A percentile compares a stretch with the other conserved stretches of the same genome.
Evolutionary conservation across 2,888 invertebrate species (phyloP).

Genomic region (Catocala sponsa): DNA sequence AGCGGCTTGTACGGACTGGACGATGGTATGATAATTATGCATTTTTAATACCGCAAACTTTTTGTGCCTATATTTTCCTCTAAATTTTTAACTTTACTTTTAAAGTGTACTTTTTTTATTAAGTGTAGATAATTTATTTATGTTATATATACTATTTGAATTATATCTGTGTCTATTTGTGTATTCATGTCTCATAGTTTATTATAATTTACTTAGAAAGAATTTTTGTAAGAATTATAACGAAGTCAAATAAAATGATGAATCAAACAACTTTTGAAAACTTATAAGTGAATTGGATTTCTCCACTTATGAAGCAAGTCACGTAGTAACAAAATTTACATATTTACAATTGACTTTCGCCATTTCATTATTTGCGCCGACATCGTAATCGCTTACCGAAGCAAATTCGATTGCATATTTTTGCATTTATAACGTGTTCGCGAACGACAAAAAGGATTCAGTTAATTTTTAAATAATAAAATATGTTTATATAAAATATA

Average conservation of each 20-base stretch:
- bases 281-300: constrained; percentile 2
- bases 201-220: no score
- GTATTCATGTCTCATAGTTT: no score
- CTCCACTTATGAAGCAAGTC: constrained; percentile 6
- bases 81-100: neutral
- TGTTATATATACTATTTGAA: no score
- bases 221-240: no score
- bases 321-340: constrained; percentile 19
- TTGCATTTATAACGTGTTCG: neutral
- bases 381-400: constrained; percentile 6
- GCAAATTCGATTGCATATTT: constrained; percentile 13
- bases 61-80: neutral
- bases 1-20: constrained; percentile 77
- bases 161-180: no score
- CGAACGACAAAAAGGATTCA: neutral
- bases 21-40: constrained; percentile 73
- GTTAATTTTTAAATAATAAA: neutral
- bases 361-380: constrained; percentile 17
- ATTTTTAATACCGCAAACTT: constrained; percentile 32
- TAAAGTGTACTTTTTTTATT: no score
- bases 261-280: neutral
- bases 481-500: neutral
- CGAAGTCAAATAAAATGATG: no score
- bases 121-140: no score
- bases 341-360: constrained; percentile 12